These are phyloP conservation scores for Podiceps cristatus DNA, from an alignment of 2,113 vertebrate genomes.

Conservation along the genomic window DNA sequence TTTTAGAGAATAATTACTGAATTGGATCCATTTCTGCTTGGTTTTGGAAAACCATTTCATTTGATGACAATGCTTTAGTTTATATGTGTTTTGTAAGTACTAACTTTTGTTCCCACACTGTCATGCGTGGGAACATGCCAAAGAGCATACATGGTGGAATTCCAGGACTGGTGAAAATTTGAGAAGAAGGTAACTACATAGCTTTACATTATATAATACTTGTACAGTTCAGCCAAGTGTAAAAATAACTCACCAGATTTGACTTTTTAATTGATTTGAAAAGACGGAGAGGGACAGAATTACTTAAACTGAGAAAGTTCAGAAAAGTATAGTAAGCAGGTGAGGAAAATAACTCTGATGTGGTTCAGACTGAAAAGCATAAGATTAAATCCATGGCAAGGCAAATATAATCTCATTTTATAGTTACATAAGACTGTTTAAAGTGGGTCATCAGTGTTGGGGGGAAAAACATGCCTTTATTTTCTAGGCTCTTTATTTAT, in stretches of 20 bases:
- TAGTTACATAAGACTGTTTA: background rate
- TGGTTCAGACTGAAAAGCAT: background rate
- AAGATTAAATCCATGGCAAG: constrained; percentile 5
- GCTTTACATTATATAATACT: background rate
- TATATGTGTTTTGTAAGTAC: background rate
- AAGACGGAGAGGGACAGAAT: background rate
- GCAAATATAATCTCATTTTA: constrained; percentile 32
- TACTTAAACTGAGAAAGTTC: background rate
- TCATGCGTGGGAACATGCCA: background rate
- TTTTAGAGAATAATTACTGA: background rate
- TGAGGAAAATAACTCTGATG: background rate
- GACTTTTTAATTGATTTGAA: background rate
- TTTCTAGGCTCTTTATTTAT: background rate
- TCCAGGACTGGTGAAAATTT: background rate
- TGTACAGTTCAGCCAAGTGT: background rate
- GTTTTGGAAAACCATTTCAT: background rate
- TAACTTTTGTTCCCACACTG: background rate
- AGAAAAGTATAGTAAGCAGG: background rate
- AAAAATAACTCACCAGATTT: background rate
- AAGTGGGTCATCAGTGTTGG: constrained; percentile 24
- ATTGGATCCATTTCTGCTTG: background rate
- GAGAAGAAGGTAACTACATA: background rate
- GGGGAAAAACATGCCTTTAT: constrained; percentile 1
- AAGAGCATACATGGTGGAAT: background rate
- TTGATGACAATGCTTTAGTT: background rate